Conservation (phyloP, 2,797 vertebrate species). For the Xerus rutilus region DNA sequence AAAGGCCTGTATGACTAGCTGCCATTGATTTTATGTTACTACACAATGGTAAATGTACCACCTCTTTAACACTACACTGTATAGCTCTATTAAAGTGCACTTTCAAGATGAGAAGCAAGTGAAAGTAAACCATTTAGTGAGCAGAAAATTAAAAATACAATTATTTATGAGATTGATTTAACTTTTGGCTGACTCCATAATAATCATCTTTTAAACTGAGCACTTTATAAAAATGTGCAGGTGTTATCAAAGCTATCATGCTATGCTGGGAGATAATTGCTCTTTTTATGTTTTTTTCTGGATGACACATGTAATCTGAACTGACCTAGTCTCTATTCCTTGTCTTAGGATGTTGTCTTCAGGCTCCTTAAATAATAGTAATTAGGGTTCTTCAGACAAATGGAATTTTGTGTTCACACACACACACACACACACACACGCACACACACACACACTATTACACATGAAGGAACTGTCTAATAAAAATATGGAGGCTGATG, state of each 20-base stretch:
- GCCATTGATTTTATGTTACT: slow-evolving; percentile 74
- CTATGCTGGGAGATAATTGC: neutral
- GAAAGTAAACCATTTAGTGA: slow-evolving; percentile 64
- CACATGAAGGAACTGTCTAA: neutral
- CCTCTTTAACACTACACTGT: slow-evolving; percentile 26
- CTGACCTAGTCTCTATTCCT: neutral
- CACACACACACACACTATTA: too few relatives aligned
- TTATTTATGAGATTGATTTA: slow-evolving; percentile 59
- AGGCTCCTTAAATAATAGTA: neutral
- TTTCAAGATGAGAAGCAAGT: slow-evolving; percentile 45
- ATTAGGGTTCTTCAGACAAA: neutral
- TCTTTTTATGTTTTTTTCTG: slow-evolving; percentile 45
- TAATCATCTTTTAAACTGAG: slow-evolving; percentile 51
- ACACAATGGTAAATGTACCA: slow-evolving; percentile 56
- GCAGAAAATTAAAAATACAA: slow-evolving; percentile 64
- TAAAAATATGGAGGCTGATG: neutral
- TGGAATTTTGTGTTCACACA: neutral
- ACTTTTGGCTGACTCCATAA: slow-evolving; percentile 40
- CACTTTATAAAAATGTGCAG: slow-evolving; percentile 52
- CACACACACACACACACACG: too few relatives aligned
- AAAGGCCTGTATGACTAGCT: slow-evolving; percentile 71
- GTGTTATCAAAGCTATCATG: slow-evolving; percentile 34
- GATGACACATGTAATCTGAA: neutral
- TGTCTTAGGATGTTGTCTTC: neutral
- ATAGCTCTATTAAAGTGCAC: slow-evolving; percentile 51